These are phyloP conservation scores for Clavelina lepadiformis DNA, from an alignment of 23 tunicate species.

Conservation along the genomic window DNA sequence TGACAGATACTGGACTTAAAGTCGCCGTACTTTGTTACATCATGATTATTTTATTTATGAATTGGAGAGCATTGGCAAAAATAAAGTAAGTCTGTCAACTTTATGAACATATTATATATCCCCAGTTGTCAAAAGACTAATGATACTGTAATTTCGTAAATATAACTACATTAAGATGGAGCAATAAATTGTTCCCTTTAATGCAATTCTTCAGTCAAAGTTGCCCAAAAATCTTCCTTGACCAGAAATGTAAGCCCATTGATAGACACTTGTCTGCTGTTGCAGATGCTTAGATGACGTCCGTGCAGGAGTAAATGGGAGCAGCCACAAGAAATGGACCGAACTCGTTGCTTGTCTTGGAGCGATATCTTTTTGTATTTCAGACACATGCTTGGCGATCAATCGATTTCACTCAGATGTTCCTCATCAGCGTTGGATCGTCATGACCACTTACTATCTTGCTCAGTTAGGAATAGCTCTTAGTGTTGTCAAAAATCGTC, in stretches of 20 bases:
- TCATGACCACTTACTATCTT: slow-evolving; percentile 88
- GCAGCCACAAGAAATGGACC: slow-evolving; percentile 77
- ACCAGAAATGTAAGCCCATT: too few species aligned
- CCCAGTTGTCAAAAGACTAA: too few species aligned
- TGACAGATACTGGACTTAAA: slow-evolving; percentile 54
- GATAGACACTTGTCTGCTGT: neutral
- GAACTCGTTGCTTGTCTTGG: slow-evolving; percentile 84
- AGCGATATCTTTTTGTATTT: slow-evolving; percentile 58
- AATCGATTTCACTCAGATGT: slow-evolving; percentile 77
- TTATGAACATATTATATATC: too few species aligned
- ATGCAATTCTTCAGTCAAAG: too few species aligned
- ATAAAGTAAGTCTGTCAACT: slow-evolving; percentile 48
- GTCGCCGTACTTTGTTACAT: slow-evolving; percentile 66
- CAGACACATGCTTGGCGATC: slow-evolving; percentile 76
- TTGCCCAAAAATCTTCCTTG: too few species aligned
- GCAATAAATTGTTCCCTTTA: too few species aligned
- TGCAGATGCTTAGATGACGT: slow-evolving; percentile 54
- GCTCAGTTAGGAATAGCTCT: slow-evolving; percentile 86
- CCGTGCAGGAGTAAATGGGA: slow-evolving; percentile 75
- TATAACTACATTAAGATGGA: too few species aligned
- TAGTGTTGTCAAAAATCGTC: slow-evolving; percentile 77
- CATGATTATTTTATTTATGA: slow-evolving; percentile 62
- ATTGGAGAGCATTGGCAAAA: slow-evolving; percentile 87
- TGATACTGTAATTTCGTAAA: too few species aligned
- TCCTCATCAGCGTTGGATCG: slow-evolving; percentile 84